Evolutionary conservation across 2,113 vertebrate species (phyloP).

Genomic region (Nannospalax galili): DNA sequence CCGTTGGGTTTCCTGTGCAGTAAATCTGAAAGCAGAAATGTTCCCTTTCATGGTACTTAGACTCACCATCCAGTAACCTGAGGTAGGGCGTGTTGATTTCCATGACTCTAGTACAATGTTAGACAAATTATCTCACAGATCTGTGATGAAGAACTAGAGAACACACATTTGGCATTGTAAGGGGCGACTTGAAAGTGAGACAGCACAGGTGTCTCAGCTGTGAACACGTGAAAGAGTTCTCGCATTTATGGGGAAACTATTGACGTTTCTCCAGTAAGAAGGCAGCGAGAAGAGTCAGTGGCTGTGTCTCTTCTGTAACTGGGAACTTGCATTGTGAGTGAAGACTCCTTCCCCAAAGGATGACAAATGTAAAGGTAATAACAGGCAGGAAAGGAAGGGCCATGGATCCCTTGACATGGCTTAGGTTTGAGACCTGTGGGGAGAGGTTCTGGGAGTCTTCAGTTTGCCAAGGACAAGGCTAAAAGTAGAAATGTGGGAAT

Average conservation of each 20-base stretch:
- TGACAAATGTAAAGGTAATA: constrained; percentile 49
- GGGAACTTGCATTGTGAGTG: constrained; percentile 24
- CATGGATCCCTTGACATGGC: background rate
- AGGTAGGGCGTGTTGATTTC: background rate
- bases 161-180: background rate
- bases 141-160: background rate
- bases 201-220: constrained; percentile 16
- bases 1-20: background rate
- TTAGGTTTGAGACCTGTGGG: background rate
- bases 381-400: constrained; percentile 26
- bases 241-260: background rate
- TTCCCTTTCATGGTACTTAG: background rate
- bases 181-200: background rate
- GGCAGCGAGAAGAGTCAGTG: background rate
- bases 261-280: constrained; percentile 21
- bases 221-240: constrained; percentile 18
- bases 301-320: background rate
- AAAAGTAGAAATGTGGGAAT: constrained; percentile 56
- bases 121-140: background rate
- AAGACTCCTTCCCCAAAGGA: constrained; percentile 21
- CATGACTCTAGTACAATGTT: background rate
- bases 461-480: constrained; percentile 49
- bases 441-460: constrained; percentile 52
- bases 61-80: background rate
- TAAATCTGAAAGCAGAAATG: background rate